Conservation (phyloP, 2,888 invertebrate species). For the Maniola hyperantus region DNA sequence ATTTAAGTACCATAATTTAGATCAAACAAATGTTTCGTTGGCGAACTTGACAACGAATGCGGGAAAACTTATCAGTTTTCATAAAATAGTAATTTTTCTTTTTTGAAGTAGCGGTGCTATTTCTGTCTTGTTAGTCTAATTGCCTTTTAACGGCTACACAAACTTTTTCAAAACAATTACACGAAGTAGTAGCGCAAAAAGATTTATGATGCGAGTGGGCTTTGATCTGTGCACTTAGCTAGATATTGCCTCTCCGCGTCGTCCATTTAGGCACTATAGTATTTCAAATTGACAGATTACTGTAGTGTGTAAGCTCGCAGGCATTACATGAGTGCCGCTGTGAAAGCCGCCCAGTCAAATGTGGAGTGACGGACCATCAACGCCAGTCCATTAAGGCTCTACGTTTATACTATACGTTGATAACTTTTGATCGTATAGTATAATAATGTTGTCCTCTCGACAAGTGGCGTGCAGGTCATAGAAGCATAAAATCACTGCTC, state of each 20-base stretch:
- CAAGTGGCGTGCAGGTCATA: too few species aligned
- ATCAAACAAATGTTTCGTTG: background rate
- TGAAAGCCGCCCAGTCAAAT: slow-evolving; percentile 80
- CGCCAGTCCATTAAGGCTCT: slow-evolving; percentile 70
- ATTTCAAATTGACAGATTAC: slow-evolving; percentile 45
- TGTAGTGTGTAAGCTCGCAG: slow-evolving; percentile 53
- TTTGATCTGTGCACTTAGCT: slow-evolving; percentile 36
- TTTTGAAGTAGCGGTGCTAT: background rate
- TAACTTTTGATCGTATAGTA: too few species aligned
- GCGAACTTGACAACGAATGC: background rate
- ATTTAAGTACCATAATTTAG: too few species aligned
- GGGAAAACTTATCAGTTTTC: background rate
- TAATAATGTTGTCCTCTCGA: too few species aligned
- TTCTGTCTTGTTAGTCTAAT: slow-evolving; percentile 6
- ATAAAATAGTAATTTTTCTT: background rate
- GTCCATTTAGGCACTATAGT: slow-evolving; percentile 40
- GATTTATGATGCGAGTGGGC: slow-evolving; percentile 20
- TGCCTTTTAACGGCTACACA: background rate
- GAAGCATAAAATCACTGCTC: too few species aligned
- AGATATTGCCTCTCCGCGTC: slow-evolving; percentile 37
- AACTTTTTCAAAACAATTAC: slow-evolving; percentile 12
- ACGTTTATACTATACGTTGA: slow-evolving; percentile 36
- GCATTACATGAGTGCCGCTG: slow-evolving; percentile 64
- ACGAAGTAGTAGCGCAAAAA: slow-evolving; percentile 15
- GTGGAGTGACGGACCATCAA: slow-evolving; percentile 78